Evolutionary conservation across 2,797 vertebrate genomes (phyloP).

Genomic region (Apogon talboti): DNA sequence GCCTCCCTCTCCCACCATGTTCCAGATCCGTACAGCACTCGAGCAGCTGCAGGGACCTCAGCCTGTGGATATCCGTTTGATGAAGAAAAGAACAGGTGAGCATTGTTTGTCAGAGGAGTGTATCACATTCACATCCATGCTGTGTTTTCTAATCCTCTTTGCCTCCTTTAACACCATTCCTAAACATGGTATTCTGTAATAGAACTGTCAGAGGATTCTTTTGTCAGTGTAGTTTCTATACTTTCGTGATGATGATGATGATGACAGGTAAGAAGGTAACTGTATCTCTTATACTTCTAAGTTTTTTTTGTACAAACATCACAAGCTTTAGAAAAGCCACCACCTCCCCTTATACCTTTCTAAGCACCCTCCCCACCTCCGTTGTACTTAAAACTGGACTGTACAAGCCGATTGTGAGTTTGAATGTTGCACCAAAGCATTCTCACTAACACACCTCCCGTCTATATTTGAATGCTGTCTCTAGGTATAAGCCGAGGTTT

Average conservation of each 20-base stretch:
- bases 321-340: constrained; percentile 89
- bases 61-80: constrained; percentile 93
- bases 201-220: constrained; percentile 19
- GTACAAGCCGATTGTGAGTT: constrained; percentile 91
- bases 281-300: constrained; percentile 26
- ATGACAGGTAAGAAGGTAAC: constrained; percentile 56
- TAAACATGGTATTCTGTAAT: constrained; percentile 26
- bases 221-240: constrained; percentile 28
- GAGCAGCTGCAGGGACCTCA: constrained; percentile 93
- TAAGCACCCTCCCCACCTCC: constrained; percentile 35
- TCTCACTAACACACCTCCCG: constrained; percentile 99
- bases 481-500: constrained; percentile 99
- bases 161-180: constrained; percentile 83
- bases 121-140: constrained; percentile 44
- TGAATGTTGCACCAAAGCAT: constrained; percentile 89
- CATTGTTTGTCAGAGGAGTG: constrained; percentile 53
- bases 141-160: constrained; percentile 74
- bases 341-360: constrained; percentile 80
- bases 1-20: not conserved
- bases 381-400: constrained; percentile 53
- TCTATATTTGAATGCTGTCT: constrained; percentile 99
- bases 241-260: constrained; percentile 29
- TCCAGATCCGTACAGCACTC: constrained; percentile 90
- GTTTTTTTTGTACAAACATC: constrained; percentile 65
- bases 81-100: constrained; percentile 98